phyloP scores from a whole-genome alignment of 2,113 vertebrate species.

The Phyllostomus hastatus region DNA sequence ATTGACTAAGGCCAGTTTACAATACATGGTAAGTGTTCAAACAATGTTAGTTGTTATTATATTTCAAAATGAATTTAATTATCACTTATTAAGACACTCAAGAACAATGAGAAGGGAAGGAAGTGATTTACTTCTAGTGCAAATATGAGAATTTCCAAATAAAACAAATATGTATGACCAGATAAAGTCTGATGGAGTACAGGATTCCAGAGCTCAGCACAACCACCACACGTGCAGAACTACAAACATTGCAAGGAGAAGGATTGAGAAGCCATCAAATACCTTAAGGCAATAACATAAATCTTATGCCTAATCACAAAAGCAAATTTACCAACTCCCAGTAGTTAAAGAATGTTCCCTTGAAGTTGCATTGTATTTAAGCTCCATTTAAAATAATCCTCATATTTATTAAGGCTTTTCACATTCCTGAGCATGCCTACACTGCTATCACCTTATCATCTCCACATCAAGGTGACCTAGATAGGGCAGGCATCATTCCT shows the following conservation, averaged over 20 bases:
- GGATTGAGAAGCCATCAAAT: not conserved
- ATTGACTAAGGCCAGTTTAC: not conserved
- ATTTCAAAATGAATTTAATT: conserved; percentile 44
- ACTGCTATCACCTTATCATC: not conserved
- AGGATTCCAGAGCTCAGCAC: not conserved
- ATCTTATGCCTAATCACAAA: conserved; percentile 32
- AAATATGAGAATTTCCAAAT: conserved; percentile 24
- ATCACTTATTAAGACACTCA: not conserved
- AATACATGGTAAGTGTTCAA: not conserved
- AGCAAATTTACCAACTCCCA: not conserved
- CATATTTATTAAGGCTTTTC: not conserved
- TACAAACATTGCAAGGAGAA: not conserved
- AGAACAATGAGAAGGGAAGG: not conserved
- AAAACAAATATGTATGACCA: not conserved
- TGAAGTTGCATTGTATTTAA: conserved; percentile 6
- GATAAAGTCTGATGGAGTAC: not conserved
- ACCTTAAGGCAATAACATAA: conserved; percentile 1
- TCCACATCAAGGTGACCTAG: not conserved
- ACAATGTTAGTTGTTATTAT: conserved; percentile 9
- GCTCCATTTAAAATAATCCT: conserved; percentile 17
- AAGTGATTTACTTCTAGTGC: not conserved
- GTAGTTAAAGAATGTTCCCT: not conserved
- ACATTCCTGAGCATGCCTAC: not conserved
- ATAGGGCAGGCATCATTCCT: not conserved
- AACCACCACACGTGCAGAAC: not conserved